Evolutionary conservation across 2,888 invertebrate genomes (phyloP).

Genomic region (Xanthia togata): DNA sequence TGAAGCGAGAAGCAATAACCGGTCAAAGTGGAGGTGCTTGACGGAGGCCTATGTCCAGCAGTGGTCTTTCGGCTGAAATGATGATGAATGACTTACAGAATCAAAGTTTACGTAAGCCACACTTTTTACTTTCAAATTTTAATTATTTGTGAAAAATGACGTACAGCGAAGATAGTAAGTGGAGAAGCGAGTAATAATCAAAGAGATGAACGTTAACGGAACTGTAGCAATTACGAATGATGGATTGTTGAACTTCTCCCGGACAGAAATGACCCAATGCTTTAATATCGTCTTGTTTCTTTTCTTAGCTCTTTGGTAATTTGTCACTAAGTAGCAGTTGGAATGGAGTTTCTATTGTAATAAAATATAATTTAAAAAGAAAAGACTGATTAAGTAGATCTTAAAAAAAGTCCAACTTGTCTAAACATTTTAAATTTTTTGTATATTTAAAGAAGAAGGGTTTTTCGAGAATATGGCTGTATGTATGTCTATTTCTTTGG

Average conservation of each 20-base stretch:
- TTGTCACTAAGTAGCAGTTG: conserved; percentile 75
- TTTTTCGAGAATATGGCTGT: too few species aligned
- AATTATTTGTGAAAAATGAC: conserved; percentile 47
- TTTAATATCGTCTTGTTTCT: conserved; percentile 85
- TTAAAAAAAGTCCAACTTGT: not conserved
- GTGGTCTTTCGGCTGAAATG: too few species aligned
- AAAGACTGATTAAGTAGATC: not conserved
- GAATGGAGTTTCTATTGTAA: conserved; percentile 46
- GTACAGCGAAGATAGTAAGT: conserved; percentile 47
- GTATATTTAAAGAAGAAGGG: not conserved
- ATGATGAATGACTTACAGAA: conserved; percentile 10
- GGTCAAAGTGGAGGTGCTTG: too few species aligned
- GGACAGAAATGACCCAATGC: conserved; percentile 81
- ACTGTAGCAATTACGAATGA: conserved; percentile 85
- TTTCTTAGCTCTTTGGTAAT: conserved; percentile 78
- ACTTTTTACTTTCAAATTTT: conserved; percentile 23
- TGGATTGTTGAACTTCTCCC: conserved; percentile 84
- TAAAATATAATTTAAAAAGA: conserved; percentile 19
- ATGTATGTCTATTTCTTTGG: too few species aligned
- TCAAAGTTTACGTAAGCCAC: not conserved
- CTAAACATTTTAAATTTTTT: not conserved
- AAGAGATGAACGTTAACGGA: conserved; percentile 79
- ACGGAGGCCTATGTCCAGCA: too few species aligned
- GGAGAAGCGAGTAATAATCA: conserved; percentile 76
- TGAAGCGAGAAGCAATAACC: too few species aligned